A percentile compares a stretch with the other conserved stretches of the same genome.
Conservation (phyloP, 2,888 invertebrate species). For the Julus scandinavius region DNA sequence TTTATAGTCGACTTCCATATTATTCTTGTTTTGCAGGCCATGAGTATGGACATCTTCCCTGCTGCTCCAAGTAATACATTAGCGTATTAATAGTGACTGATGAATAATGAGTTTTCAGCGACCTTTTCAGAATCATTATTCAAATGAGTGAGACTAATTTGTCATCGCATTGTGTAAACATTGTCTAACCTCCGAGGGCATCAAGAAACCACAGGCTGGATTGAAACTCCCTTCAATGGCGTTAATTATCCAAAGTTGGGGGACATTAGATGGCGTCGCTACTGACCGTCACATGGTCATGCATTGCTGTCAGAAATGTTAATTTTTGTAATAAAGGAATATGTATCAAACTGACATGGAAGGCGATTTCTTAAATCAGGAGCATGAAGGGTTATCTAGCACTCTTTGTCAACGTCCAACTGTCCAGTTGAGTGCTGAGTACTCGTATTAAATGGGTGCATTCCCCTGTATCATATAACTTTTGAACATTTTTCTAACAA, state of each 20-base stretch:
- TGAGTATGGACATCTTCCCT: background rate
- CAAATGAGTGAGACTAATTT: conserved; percentile 26
- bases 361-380: conserved; percentile 14
- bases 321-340: conserved; percentile 1
- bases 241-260: background rate
- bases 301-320: conserved; percentile 6
- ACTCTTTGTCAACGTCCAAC: conserved; percentile 39
- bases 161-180: conserved; percentile 28
- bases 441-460: background rate
- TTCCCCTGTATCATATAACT: background rate
- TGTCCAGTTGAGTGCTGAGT: background rate
- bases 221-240: background rate
- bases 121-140: background rate
- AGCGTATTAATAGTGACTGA: background rate
- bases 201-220: conserved; percentile 23
- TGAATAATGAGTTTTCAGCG: background rate
- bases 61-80: background rate
- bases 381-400: conserved; percentile 8
- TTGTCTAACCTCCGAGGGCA: background rate
- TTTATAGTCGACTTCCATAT: background rate
- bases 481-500: background rate
- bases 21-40: background rate
- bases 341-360: conserved; percentile 31
- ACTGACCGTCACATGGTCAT: background rate
- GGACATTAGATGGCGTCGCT: background rate